Percentiles rank a stretch among this genome's conserved stretches.
Conservation (phyloP, 2,888 invertebrate genomes). For the Drosophila subsilvestris region DNA sequence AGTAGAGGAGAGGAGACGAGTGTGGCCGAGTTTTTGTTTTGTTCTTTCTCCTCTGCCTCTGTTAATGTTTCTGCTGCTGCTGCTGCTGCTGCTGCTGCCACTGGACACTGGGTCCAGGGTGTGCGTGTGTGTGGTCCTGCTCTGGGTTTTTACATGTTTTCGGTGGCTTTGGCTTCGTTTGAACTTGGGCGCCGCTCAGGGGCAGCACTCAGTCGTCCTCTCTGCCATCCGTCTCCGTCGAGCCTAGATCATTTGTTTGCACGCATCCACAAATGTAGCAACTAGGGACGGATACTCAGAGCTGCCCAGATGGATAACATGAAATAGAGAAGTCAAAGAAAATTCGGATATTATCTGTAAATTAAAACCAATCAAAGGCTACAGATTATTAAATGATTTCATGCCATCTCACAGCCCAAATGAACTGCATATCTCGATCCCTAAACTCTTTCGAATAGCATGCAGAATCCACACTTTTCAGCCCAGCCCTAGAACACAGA, state of each 20-base stretch:
- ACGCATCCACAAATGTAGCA: conserved; percentile 57
- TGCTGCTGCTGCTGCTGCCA: too few species aligned
- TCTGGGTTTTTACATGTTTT: conserved; percentile 54
- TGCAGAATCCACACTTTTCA: conserved; percentile 16
- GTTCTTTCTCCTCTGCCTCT: conserved; percentile 12
- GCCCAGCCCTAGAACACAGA: conserved; percentile 45
- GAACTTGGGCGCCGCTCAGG: conserved; percentile 55
- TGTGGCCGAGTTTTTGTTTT: conserved; percentile 46
- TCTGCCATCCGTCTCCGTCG: conserved; percentile 11
- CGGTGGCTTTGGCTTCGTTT: conserved; percentile 73
- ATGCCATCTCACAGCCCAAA: too few species aligned
- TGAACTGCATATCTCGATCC: too few species aligned
- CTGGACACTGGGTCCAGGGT: conserved; percentile 9
- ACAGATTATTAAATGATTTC: too few species aligned
- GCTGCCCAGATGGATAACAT: background rate
- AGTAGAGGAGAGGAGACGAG: too few species aligned
- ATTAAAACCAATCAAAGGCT: too few species aligned
- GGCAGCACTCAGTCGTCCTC: background rate
- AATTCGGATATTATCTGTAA: too few species aligned
- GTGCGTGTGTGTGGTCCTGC: conserved; percentile 66
- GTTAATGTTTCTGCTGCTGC: too few species aligned
- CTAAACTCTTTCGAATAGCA: background rate
- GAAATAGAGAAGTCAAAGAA: too few species aligned
- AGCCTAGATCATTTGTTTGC: conserved; percentile 74
- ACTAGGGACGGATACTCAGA: conserved; percentile 28